Evolutionary conservation across 2,888 invertebrate genomes (phyloP), one percentile per base, ranked within the genome.

Genomic region (Marronus borbonicus): DNA sequence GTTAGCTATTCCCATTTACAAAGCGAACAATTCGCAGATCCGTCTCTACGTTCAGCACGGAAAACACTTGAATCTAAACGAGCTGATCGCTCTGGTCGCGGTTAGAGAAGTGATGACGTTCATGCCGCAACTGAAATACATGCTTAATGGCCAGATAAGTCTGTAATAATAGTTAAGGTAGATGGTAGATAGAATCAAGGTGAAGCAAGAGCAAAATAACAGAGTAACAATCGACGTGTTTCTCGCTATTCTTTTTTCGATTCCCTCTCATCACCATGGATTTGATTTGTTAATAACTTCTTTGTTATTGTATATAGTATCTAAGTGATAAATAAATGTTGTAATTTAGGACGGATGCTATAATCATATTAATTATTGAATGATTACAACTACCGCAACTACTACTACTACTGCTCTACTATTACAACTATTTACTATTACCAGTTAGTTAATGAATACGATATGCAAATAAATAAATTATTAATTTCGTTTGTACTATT

Each of bases 41-140:
- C 93, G 93, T 88, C 92, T 95, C 77, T 90, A 96, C 52, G 92
- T 93, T 86, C 94, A 94, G 86, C 93, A 93, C 55, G 94, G 95
- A 85, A 95, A 95, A 86, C 93, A 93, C 88, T 90, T 91, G 83
- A 93, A 93, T 79, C 89, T 92, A 31, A 92, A 91, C 86, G 95
- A 95, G 86, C 89, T 94, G 86, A 89, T 95, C 87, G 95, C 95
- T 58, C 89, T 96, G 83, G 95, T 96, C 77, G 94, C 94, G 89
- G 94, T 96, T 83, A 93, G 94, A 80, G 95, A 94, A 89, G 94
- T 96, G 81, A 93, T 96, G 90, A 93, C 93, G 86, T 96, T 92
- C 88, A 95, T 96, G 95, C 94, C 95, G 44, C 96, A 96, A 89
- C 90, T 96, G 89, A 95, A 95, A 87, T 96, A 96, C 90, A 96